Evolutionary conservation across 2,888 invertebrate species (phyloP), one percentile per base, ranked within the genome.

Genomic region (Drosophila bunnanda): DNA sequence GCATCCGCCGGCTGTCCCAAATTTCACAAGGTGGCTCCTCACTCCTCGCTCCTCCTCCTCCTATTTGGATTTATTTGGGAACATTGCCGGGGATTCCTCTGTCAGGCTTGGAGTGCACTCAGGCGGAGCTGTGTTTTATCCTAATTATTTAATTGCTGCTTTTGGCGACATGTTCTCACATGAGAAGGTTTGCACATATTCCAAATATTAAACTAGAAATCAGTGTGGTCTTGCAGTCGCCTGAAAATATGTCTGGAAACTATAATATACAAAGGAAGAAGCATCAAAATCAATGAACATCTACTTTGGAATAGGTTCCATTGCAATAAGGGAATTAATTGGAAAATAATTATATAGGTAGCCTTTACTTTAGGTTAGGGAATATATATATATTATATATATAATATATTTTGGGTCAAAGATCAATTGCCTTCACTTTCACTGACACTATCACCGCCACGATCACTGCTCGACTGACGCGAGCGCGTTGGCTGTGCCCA

Each of bases 1-100:
- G 66, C 46, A 41, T 32, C 36, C 60, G 46, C 20, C n/a, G 15
- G 13, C 12, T 32, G 46, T 54, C 13, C 48, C 43, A 38, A 54
- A 48, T 55, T 28, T 43, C 34, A 13, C n/a, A 30, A 28, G 32
- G 32, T 4, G 12, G 12, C 32, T 32, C 32, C 4, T n/a, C n/a
- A n/a, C n/a, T 10, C 1, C 32, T 32, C 32, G 12, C 2, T 4
- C 25, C 15, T n/a, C 44, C n/a, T 48, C 13, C 12, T 4, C 28
- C 28, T 22, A 34, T 67, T 48, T 20, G 61, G 39, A 61, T n/a
- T 48, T 39, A 46, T 64, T 41, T 20, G 39, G 15, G 32, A 15
- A 62, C 46, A 46, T 22, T 22, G 20, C 5, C 8, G 15, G 3
- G 28, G 9, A 8, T 20, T 60, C 9, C 32, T 50, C 50, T 20